Conservation (phyloP, 2,888 invertebrate species). For the Pseudococcus longispinus region DNA sequence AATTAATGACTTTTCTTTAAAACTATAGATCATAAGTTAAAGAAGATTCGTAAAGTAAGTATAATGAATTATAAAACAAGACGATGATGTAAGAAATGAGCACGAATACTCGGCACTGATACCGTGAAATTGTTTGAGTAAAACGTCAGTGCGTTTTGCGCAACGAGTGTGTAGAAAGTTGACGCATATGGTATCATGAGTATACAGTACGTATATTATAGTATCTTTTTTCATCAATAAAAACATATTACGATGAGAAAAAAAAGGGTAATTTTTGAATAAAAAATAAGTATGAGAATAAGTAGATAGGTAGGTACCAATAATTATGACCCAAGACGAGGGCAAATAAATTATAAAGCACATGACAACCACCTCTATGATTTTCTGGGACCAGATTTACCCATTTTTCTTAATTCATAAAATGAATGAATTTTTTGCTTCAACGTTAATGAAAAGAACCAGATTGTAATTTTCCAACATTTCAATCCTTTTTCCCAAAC, state of each 20-base stretch:
- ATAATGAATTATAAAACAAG: slow-evolving; percentile 6
- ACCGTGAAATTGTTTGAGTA: slow-evolving; percentile 9
- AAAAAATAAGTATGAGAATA: too few species aligned
- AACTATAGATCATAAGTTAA: background rate
- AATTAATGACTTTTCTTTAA: background rate
- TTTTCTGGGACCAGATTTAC: too few species aligned
- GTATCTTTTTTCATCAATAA: background rate
- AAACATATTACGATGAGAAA: background rate
- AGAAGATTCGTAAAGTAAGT: background rate
- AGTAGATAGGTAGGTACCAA: background rate
- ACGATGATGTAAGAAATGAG: background rate
- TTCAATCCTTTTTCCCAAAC: too few species aligned
- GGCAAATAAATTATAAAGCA: too few species aligned
- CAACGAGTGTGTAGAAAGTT: slow-evolving; percentile 19
- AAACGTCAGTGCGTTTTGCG: background rate
- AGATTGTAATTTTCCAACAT: too few species aligned
- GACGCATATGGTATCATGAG: background rate
- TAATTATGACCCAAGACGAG: too few species aligned
- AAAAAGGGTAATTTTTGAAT: background rate
- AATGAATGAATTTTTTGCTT: too few species aligned
- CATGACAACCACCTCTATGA: too few species aligned
- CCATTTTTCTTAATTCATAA: too few species aligned
- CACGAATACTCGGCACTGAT: slow-evolving; percentile 1
- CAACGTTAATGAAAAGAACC: too few species aligned
- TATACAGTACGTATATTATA: background rate